phyloP scores from a whole-genome alignment of 2,113 vertebrate species.

The Gymnorhina tibicen region DNA sequence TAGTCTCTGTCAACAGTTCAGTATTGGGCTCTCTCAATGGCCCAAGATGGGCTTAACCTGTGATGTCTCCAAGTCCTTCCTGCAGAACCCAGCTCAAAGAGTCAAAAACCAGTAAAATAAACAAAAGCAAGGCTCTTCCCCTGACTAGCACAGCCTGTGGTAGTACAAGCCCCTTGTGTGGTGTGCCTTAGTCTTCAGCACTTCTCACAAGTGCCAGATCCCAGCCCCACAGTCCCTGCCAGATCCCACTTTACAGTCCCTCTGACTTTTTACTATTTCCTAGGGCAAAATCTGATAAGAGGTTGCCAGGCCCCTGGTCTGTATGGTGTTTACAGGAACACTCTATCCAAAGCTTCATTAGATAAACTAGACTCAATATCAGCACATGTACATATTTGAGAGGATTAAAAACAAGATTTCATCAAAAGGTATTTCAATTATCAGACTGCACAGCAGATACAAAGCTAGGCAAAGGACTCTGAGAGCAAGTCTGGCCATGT shows the following conservation, averaged over 20 bases:
- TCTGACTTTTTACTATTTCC: background rate
- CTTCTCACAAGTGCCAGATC: background rate
- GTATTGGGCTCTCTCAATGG: background rate
- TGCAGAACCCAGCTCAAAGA: background rate
- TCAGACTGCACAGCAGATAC: background rate
- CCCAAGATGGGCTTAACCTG: background rate
- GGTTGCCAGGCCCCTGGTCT: background rate
- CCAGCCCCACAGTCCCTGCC: background rate
- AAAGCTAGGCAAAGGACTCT: background rate
- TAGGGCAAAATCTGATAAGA: slow-evolving; percentile 5
- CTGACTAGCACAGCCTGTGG: background rate
- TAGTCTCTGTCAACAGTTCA: background rate
- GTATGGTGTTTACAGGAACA: background rate
- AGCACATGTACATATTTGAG: background rate
- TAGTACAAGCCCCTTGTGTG: background rate
- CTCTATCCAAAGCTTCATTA: background rate
- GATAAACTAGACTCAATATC: background rate
- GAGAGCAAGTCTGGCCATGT: background rate
- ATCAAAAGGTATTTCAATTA: background rate
- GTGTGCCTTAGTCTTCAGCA: background rate
- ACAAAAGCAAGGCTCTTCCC: background rate
- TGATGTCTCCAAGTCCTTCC: background rate
- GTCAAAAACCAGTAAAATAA: background rate
- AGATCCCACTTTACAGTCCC: background rate
- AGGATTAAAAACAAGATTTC: background rate